These are phyloP conservation scores for Ditylenchus dipsaci DNA, from an alignment of 1,140 invertebrate genomes.

Conservation along the genomic window DNA sequence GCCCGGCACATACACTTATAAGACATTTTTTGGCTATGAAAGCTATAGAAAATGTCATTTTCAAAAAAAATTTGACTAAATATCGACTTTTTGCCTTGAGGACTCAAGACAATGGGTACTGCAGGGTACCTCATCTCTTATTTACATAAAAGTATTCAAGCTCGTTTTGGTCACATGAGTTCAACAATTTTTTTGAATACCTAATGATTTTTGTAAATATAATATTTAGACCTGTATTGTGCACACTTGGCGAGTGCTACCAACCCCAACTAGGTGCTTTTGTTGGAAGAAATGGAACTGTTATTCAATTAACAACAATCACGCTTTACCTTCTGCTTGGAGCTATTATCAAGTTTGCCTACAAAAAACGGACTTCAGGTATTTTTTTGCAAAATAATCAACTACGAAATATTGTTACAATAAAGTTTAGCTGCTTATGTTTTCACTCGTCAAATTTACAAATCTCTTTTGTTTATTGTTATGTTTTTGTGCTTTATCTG, in stretches of 20 bases:
- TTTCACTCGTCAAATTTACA: background rate
- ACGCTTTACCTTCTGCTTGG: background rate
- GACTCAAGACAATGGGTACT: too few species aligned
- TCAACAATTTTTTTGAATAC: background rate
- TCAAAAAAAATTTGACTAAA: too few species aligned
- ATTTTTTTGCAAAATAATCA: background rate
- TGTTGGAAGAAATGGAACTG: background rate
- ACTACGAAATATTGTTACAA: background rate
- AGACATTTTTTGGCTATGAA: too few species aligned
- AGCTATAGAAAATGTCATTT: too few species aligned
- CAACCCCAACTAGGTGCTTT: background rate
- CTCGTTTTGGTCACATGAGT: too few species aligned
- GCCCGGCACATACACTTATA: too few species aligned
- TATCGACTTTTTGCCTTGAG: too few species aligned
- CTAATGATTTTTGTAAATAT: background rate
- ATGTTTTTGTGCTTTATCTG: background rate
- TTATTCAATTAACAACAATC: background rate
- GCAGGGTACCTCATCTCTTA: too few species aligned
- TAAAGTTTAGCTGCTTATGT: background rate
- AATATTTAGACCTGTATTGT: background rate
- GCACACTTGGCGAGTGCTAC: constrained; percentile 1
- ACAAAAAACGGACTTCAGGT: constrained; percentile 1
- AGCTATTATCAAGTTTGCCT: background rate
- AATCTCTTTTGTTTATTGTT: background rate
- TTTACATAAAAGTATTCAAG: too few species aligned